phyloP scores from a whole-genome alignment of 53 echinoderm and acorn worm species.

The Patiria pectinifera region DNA sequence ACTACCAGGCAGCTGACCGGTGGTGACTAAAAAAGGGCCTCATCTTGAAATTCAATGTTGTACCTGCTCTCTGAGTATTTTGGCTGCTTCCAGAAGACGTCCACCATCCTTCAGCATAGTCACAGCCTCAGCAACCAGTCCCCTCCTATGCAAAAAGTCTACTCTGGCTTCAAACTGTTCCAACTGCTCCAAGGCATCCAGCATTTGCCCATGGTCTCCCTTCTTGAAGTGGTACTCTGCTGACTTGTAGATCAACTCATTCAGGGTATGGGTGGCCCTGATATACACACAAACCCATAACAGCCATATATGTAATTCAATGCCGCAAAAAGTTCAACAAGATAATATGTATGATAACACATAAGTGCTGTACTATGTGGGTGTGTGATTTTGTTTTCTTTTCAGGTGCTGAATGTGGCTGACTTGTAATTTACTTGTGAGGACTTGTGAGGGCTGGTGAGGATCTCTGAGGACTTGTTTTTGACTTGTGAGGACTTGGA shows the following conservation, averaged over 20 bases:
- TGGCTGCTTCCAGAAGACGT: conserved; percentile 60
- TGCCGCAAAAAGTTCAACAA: background rate
- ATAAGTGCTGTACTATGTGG: too few relatives aligned
- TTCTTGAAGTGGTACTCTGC: conserved; percentile 61
- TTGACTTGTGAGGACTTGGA: too few relatives aligned
- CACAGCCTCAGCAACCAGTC: conserved; percentile 47
- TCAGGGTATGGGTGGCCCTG: conserved; percentile 61
- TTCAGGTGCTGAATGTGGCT: too few relatives aligned
- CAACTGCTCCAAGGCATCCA: conserved; percentile 58
- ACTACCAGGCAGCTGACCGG: too few relatives aligned
- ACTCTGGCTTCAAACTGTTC: conserved; percentile 64
- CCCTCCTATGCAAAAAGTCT: conserved; percentile 54
- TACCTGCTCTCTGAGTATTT: conserved; percentile 58
- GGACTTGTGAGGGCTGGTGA: too few relatives aligned
- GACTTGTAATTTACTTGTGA: too few relatives aligned
- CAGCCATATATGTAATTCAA: background rate
- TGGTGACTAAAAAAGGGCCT: too few relatives aligned
- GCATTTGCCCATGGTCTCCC: conserved; percentile 50
- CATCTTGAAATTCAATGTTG: background rate
- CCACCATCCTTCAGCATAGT: conserved; percentile 60
- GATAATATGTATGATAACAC: background rate
- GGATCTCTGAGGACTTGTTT: too few relatives aligned
- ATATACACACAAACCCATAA: background rate
- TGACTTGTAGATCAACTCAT: conserved; percentile 55
- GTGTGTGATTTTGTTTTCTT: too few relatives aligned